Percentiles rank a stretch among this genome's conserved stretches.
Evolutionary conservation across 2,888 invertebrate genomes (phyloP).

Genomic region (Megaustenia siamemsis): DNA sequence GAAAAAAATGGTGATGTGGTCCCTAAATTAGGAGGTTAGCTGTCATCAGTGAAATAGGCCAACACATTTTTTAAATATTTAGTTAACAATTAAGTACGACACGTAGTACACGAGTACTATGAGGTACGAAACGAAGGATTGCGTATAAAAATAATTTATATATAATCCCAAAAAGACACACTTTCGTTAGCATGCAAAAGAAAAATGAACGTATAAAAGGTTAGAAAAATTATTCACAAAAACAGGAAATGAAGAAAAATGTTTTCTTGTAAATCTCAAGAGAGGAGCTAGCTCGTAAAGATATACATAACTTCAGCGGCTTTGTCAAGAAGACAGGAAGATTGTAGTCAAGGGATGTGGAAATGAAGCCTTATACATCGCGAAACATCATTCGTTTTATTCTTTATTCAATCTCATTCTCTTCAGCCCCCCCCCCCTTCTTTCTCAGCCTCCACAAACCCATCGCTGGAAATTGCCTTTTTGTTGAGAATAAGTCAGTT

Average conservation of each 20-base stretch:
- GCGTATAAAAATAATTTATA: no score
- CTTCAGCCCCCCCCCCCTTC: neutral
- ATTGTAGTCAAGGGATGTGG: neutral
- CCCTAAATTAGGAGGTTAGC: no score
- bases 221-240: no score
- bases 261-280: neutral
- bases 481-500: neutral
- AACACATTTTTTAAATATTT: no score
- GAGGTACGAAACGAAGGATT: no score
- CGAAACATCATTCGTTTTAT: neutral
- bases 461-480: neutral
- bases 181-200: no score
- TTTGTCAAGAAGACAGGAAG: neutral
- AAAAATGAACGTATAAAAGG: no score
- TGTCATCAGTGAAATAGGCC: no score
- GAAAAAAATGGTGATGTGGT: no score
- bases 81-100: no score
- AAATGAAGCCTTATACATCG: neutral
- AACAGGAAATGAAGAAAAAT: neutral
- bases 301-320: neutral
- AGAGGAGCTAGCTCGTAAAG: neutral
- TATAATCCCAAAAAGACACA: no score
- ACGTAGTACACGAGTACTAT: no score
- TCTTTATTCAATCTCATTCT: neutral
- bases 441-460: neutral